Base-by-base conservation (phyloP, 2,113 vertebrate genomes). In the Muntiacus reevesi region DNA sequence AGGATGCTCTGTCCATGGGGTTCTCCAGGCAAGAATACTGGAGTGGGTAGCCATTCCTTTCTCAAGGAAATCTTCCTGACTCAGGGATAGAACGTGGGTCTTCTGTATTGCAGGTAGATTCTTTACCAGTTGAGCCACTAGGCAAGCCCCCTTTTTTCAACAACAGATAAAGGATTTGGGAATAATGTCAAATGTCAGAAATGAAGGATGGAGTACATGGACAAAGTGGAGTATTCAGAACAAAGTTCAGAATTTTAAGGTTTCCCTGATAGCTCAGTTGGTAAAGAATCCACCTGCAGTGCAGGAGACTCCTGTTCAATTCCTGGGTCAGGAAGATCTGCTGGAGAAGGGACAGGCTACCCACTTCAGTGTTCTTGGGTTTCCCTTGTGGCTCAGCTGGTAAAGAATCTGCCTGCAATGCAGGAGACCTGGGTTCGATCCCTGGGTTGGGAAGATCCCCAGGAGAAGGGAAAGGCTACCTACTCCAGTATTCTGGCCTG, bases 251-350 rank as follows among this genome's bases (percentile, higher is more conserved):
- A 85, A 78, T 78, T 67, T n/a, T 54, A 36, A 85, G 64, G 64
- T n/a, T 71, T 71, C 2, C n/a, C 19, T 36, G 9, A 71, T 71
- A 71, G 2, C 64, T 71, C n/a, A 71, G n/a, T 71, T 71, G 64
- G 4, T 71, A 71, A 71, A 71, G 9, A 71, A 71, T 23, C 64
- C 9, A 12, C n/a, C n/a, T 71, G 17, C 64, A 71, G 21, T 71
- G n/a, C n/a, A 3, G 17, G 4, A 21, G 17, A 36, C 8, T 17
- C 8, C 0, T 0, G 33, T 67, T 67, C 64, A 36, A 71, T 36
- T 21, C 64, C n/a, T 71, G n/a, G 19, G 64, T 36, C 64, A 23
- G n/a, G 17, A 71, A 36, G n/a, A 71, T 36, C 4, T 11, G 9
- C 64, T 71, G n/a, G 17, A 71, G 19, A 36, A 11, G n/a, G n/a